Percentiles rank a stretch among this genome's conserved stretches.
These are phyloP conservation scores for Pissodes strobi DNA, from an alignment of 1,140 invertebrate species.

Conservation along the genomic window DNA sequence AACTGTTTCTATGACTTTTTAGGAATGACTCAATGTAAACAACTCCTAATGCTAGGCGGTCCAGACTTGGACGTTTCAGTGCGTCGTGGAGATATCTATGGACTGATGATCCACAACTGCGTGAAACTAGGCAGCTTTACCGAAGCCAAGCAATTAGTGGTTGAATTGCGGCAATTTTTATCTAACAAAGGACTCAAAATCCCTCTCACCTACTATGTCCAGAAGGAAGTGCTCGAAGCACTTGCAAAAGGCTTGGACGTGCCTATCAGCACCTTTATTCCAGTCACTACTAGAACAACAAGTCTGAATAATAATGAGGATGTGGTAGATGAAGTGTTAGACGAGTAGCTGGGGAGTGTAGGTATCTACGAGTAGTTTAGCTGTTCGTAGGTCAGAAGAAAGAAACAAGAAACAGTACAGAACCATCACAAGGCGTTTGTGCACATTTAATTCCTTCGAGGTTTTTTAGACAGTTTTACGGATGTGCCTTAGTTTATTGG, in stretches of 20 bases:
- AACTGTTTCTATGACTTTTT: no score
- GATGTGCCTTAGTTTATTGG: no score
- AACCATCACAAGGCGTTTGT: no score
- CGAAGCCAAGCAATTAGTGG: slow-evolving; percentile 49
- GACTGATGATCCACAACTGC: slow-evolving; percentile 60
- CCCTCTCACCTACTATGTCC: slow-evolving; percentile 53
- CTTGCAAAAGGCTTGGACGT: slow-evolving; percentile 50
- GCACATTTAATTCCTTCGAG: no score
- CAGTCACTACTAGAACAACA: slow-evolving; percentile 18
- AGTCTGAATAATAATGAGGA: slow-evolving; percentile 40
- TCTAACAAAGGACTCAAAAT: slow-evolving; percentile 34
- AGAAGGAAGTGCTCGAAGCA: slow-evolving; percentile 50
- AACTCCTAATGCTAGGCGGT: slow-evolving; percentile 60
- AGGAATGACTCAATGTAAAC: slow-evolving; percentile 62
- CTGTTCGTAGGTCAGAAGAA: no score
- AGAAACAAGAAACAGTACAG: no score
- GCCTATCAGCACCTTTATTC: slow-evolving; percentile 45
- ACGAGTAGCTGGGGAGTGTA: no score
- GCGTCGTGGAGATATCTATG: slow-evolving; percentile 61
- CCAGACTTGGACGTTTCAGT: slow-evolving; percentile 60
- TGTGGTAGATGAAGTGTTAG: slow-evolving; percentile 48
- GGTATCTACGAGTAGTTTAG: no score
- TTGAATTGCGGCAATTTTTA: slow-evolving; percentile 51
- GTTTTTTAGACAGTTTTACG: no score
- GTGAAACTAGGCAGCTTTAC: slow-evolving; percentile 55